Evolutionary conservation across 2,888 invertebrate genomes (phyloP).

Genomic region (Chrysodeixis includens): DNA sequence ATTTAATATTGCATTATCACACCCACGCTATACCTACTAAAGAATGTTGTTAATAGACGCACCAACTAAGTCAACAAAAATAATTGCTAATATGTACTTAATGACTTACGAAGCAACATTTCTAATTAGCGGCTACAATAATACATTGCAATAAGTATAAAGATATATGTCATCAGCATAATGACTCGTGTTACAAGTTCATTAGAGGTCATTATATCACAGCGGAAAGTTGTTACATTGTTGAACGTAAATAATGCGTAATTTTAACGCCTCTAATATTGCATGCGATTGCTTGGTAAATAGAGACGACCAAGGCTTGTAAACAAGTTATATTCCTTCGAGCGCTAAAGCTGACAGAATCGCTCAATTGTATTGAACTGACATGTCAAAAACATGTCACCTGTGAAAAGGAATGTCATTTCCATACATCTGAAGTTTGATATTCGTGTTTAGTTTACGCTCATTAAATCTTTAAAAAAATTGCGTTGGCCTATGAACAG

Average conservation of each 20-base stretch:
- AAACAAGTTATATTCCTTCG: too few relatives aligned
- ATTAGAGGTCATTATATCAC: constrained; percentile 34
- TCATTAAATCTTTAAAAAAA: too few relatives aligned
- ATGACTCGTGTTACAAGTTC: constrained; percentile 36
- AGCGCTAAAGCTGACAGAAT: too few relatives aligned
- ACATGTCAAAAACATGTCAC: too few relatives aligned
- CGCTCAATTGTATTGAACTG: too few relatives aligned
- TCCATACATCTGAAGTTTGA: too few relatives aligned
- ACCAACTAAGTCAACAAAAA: constrained; percentile 18
- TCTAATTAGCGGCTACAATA: constrained; percentile 21
- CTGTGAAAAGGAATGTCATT: too few relatives aligned
- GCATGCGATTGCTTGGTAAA: background rate
- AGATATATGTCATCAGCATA: constrained; percentile 20
- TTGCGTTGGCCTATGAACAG: too few relatives aligned
- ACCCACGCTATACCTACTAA: too few relatives aligned
- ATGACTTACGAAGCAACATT: constrained; percentile 15
- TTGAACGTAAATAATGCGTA: constrained; percentile 18
- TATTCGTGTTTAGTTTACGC: too few relatives aligned
- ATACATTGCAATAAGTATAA: constrained; percentile 11
- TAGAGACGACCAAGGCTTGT: background rate
- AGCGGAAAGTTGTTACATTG: constrained; percentile 17
- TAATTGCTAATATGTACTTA: constrained; percentile 23
- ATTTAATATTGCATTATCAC: background rate
- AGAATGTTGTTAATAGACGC: background rate
- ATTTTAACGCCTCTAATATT: constrained; percentile 11